Evolutionary conservation across 2,113 vertebrate genomes (phyloP), one percentile per base, ranked within the genome.

Genomic region (Poeciliopsis prolifica): DNA sequence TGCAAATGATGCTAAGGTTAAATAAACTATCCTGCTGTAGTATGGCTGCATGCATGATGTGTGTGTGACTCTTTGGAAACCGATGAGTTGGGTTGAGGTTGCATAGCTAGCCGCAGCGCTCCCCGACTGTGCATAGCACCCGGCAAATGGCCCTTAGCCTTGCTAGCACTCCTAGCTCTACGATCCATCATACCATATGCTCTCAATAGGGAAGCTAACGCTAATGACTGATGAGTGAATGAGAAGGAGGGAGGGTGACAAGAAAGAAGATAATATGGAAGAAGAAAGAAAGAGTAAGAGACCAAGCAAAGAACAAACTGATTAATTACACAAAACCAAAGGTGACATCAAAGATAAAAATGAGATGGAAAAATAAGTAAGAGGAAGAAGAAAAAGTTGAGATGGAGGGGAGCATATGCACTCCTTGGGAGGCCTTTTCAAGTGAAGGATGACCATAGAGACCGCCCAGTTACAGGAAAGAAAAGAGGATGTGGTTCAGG

Each of bases 101-200:
- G 93, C 86, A 87, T 88, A 82, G 82, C 79, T 30, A 82, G 89
- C 89, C 91, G 86, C 81, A 74, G 78, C 77, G 78, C 78, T 78
- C 85, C 82, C 91, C 92, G 77, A 91, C 92, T 85, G 94, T 65
- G 89, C 86, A 74, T 84, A 84, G 90, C 91, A 92, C 87, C 89
- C 91, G 90, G 94, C 93, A 95, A 95, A 95, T 94, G 92, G 95
- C 93, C 94, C 93, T 94, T 95, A 94, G 94, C 93, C 92, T 93
- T 86, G 85, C 93, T 93, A 94, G 92, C 81, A 85, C 93, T 88
- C 82, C 92, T 93, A 94, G 93, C 93, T 86, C 93, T 91, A 51
- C 89, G 79, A 95, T 95, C 93, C 94, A 95, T 95, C 95, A 95
- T 92, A 93, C 93, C 95, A 95, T 94, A 95, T 95, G 94, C 91